Evolutionary conservation across 2,113 vertebrate genomes (phyloP).

Genomic region (Nannobrachium achirus): DNA sequence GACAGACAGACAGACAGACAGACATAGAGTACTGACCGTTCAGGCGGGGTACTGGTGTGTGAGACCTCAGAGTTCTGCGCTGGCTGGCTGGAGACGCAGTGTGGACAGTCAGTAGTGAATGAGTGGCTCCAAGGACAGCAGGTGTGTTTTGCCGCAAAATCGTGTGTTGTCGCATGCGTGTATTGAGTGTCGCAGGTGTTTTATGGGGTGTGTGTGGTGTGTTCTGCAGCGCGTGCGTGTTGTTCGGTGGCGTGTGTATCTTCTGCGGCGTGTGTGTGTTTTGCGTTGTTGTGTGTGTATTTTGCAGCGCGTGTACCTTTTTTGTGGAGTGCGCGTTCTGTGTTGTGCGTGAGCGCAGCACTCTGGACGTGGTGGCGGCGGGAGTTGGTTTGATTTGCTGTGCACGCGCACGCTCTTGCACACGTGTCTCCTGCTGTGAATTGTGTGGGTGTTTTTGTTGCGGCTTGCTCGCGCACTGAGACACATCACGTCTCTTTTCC

Average conservation of each 20-base stretch:
- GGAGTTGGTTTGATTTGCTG: neutral
- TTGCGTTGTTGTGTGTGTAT: neutral
- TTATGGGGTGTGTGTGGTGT: no score
- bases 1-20: neutral
- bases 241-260: no score
- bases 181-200: no score
- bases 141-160: no score
- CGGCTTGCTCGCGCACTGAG: neutral
- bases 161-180: no score
- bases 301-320: neutral
- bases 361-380: neutral
- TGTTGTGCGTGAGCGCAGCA: neutral
- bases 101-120: neutral
- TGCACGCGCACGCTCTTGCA: no score
- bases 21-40: neutral
- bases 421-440: no score
- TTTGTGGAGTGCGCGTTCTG: neutral
- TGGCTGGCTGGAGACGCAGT: neutral
- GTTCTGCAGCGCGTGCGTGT: no score
- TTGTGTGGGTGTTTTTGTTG: no score
- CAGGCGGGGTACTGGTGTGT: neutral
- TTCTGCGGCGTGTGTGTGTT: neutral
- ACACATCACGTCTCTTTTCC: neutral
- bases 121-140: no score
- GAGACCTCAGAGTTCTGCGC: slow-evolving; percentile 3